Evolutionary conservation across 2,888 invertebrate species (phyloP).

Genomic region (Scotopteryx bipunctaria): DNA sequence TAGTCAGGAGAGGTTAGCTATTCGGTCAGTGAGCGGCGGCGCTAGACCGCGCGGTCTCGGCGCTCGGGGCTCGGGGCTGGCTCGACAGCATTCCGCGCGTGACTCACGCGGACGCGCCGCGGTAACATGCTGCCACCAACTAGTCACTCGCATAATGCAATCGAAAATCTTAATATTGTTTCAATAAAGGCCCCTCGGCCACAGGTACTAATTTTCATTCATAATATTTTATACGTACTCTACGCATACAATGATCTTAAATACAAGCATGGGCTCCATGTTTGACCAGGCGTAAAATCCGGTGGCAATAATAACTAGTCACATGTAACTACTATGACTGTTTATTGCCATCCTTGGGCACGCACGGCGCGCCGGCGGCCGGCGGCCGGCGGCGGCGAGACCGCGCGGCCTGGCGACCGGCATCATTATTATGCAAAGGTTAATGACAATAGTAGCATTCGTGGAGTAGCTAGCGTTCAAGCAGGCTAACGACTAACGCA

Average conservation of each 20-base stretch:
- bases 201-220: too few species aligned
- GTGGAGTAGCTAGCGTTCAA: conserved; percentile 8
- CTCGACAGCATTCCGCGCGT: conserved; percentile 64
- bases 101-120: conserved; percentile 46
- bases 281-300: neutral
- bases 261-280: too few species aligned
- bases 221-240: too few species aligned
- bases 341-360: conserved; percentile 6
- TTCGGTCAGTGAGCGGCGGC: too few species aligned
- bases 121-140: conserved; percentile 22
- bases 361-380: conserved; percentile 1
- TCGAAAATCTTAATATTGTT: too few species aligned
- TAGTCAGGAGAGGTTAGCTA: too few species aligned
- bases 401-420: too few species aligned
- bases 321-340: neutral
- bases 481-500: conserved; percentile 7
- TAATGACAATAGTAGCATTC: conserved; percentile 11
- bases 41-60: conserved; percentile 23
- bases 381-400: too few species aligned
- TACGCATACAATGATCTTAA: too few species aligned
- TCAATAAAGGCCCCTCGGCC: too few species aligned
- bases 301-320: neutral
- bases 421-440: conserved; percentile 19
- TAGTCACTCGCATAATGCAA: too few species aligned
- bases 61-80: conserved; percentile 39